Base-by-base conservation (phyloP, 2,797 vertebrate species). In the Karalla daura region DNA sequence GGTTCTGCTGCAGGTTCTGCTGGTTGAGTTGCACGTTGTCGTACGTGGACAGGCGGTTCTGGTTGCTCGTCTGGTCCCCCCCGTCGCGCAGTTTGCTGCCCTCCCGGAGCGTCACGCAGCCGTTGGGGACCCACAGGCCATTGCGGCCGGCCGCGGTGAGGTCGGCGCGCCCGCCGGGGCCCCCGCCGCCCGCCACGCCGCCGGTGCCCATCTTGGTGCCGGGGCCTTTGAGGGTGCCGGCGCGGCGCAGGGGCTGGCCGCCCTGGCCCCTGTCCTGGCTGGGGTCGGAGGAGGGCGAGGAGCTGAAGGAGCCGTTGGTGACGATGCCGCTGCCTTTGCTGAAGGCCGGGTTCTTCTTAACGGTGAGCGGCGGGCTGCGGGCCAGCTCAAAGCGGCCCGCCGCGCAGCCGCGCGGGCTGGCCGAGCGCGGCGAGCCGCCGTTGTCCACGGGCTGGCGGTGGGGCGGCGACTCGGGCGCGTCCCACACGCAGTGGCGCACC, bases 281-380 rank as follows among this genome's bases (percentile, higher is more conserved):
- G 18, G 80, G 88, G 9, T 89, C 88, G 0, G 89, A 88, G 6
- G 96, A 95, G 0, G 92, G 89, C 0, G 94, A 94, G 0, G 95
- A 97, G 93, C 98, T 98, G 84, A 99, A 99, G 17, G 98, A 99
- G 11, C 98, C 98, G 0, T 99, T 99, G 39, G 98, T 99, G 54
- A 99, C 98, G 15, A 99, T 99, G 17, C 97, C 98, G 0, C 97
- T 98, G 25, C 97, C 98, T 86, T 99, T 99, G 51, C 87, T 96
- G 83, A 98, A 98, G 1, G 97, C 96, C 0, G 97, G 96, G 79
- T 99, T 99, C 90, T 99, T 99, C 77, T 99, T 99, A 7, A 99
- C 92, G 1, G 76, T 95, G 46, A 95, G 90, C 0, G 97, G 96
- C 0, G 97, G 98, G 68, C 97, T 99, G 76, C 96, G 94, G 1